These are phyloP conservation scores for Latrodectus elegans DNA, from an alignment of 2,888 invertebrate genomes.

Conservation along the genomic window DNA sequence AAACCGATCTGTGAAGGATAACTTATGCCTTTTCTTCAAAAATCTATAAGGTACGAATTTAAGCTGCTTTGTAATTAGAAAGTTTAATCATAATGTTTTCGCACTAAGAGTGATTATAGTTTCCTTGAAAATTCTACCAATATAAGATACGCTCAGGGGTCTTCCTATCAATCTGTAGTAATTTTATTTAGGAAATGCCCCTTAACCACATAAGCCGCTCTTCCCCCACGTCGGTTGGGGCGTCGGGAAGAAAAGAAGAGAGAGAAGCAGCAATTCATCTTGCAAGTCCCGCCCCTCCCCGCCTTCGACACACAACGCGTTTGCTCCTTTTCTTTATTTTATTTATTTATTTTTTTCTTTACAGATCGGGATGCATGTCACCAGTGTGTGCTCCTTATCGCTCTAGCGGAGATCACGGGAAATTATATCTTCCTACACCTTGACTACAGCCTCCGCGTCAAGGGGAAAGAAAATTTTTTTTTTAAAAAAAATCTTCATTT, in stretches of 20 bases:
- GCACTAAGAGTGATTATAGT: too few species aligned
- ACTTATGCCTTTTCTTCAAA: too few species aligned
- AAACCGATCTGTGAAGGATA: too few species aligned
- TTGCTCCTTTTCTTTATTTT: conserved; percentile 32
- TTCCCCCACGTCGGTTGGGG: conserved; percentile 50
- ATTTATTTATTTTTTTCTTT: conserved; percentile 5
- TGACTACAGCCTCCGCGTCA: not conserved
- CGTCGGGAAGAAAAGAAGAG: conserved; percentile 13
- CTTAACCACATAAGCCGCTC: not conserved
- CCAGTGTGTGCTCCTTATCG: conserved; percentile 41
- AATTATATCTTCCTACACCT: conserved; percentile 19
- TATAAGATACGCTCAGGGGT: too few species aligned
- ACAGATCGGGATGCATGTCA: conserved; percentile 33
- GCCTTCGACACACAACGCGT: conserved; percentile 59
- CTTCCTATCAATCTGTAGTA: too few species aligned
- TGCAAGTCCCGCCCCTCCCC: conserved; percentile 48
- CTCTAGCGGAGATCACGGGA: conserved; percentile 25
- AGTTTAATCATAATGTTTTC: too few species aligned
- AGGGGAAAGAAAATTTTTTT: not conserved
- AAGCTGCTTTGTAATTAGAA: too few species aligned
- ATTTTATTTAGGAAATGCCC: conserved; percentile 3
- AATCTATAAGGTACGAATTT: too few species aligned
- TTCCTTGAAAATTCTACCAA: too few species aligned
- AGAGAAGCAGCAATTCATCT: conserved; percentile 55
- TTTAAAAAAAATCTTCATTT: too few species aligned